A percentile compares a stretch with the other conserved stretches of the same genome.
phyloP scores from a whole-genome alignment of 1,140 invertebrate species.

The Pachypeltis micranthus region DNA sequence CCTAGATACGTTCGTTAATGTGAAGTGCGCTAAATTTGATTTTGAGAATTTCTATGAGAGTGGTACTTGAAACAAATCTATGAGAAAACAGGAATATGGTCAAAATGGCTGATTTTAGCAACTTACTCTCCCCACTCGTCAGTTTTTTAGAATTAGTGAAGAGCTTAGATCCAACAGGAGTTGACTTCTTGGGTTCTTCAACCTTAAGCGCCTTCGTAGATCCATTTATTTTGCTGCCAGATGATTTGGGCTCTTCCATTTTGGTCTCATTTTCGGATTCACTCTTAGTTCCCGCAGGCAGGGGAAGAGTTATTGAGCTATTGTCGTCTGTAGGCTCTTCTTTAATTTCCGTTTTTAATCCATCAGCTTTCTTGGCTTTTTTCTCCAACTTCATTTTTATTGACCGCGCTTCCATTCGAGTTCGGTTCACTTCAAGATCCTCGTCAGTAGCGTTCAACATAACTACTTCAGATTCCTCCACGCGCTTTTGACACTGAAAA shows the following conservation, averaged over 20 bases:
- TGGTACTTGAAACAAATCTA: no score
- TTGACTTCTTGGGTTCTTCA: neutral
- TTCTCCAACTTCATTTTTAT: slow-evolving; percentile 43
- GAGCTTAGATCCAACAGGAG: neutral
- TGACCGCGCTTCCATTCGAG: slow-evolving; percentile 50
- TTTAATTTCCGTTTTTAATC: slow-evolving; percentile 17
- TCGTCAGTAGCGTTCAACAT: slow-evolving; percentile 75
- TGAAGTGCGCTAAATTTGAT: no score
- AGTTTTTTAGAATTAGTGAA: no score
- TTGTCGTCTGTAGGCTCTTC: slow-evolving; percentile 17
- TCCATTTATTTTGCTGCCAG: no score
- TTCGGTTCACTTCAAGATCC: slow-evolving; percentile 54
- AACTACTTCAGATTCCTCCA: slow-evolving; percentile 66
- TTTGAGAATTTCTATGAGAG: no score
- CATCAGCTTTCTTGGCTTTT: slow-evolving; percentile 21
- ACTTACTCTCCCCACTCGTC: no score
- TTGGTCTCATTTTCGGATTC: neutral
- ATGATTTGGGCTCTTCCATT: neutral
- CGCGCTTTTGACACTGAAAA: slow-evolving; percentile 64
- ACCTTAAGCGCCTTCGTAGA: neutral
- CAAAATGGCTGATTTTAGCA: no score
- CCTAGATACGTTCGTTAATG: no score
- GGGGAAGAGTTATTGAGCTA: no score
- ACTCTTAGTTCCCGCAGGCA: no score
- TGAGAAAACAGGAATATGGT: no score